Percentiles rank a stretch among this genome's conserved stretches.
phyloP scores from a whole-genome alignment of 1,140 invertebrate species.

The Hypsibius dujardini region DNA sequence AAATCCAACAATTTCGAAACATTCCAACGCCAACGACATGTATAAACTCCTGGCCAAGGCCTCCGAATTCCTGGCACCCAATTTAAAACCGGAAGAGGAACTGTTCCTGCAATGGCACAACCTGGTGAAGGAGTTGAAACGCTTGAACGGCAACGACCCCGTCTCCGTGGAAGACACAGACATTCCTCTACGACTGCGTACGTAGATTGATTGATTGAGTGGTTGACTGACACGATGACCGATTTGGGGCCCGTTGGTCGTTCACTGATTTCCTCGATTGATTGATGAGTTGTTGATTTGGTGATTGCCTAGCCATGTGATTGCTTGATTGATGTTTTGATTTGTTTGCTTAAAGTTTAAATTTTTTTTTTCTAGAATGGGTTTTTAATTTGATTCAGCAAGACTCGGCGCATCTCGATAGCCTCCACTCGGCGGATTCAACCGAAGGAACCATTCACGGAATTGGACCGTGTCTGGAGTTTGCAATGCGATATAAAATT shows the following conservation, averaged over 20 bases:
- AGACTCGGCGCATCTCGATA: neutral
- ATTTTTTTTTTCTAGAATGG: no score
- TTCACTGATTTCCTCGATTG: no score
- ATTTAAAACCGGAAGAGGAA: constrained; percentile 4
- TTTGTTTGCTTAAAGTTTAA: no score
- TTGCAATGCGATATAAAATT: constrained; percentile 1
- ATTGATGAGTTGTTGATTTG: no score
- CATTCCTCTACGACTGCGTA: neutral
- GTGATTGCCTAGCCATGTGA: no score
- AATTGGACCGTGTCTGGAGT: constrained; percentile 1
- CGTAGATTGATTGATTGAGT: no score
- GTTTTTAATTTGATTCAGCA: constrained; percentile 3
- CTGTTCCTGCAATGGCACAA: constrained; percentile 17
- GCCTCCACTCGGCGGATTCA: neutral
- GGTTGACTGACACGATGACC: no score
- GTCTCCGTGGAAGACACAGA: constrained; percentile 11
- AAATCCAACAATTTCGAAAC: no score
- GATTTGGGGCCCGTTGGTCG: no score
- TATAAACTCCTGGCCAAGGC: neutral
- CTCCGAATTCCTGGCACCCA: constrained; percentile 6
- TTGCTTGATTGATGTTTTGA: no score
- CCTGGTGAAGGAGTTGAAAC: constrained; percentile 13
- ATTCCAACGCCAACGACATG: no score
- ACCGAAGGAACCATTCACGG: neutral
- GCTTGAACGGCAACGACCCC: neutral